Base-by-base conservation (phyloP, 2,797 vertebrate genomes). In the Propithecus perrieri region DNA sequence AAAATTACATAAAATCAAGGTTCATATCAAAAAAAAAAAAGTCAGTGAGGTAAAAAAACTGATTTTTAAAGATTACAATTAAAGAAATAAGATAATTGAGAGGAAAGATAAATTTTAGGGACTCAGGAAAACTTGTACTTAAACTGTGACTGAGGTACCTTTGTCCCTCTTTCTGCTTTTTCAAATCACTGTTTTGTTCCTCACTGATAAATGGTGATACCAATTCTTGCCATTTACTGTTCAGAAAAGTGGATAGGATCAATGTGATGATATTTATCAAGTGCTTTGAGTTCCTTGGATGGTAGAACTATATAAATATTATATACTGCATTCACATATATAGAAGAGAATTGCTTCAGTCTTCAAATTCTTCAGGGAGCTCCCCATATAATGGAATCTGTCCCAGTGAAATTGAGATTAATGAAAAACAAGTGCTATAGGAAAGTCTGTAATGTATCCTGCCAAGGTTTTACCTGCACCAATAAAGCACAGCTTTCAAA, bases 261-360 rank as follows among this genome's bases (percentile, higher is more conserved):
- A 94, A 85, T 83, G 65, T 18, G 18, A 81, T 97, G 90, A 90
- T 95, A 96, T 95, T 97, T 96, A 96, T 94, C 84, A 95, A 96
- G 85, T 91, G 48, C 59, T 95, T 43, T 92, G 95, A 81, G 38
- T 24, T 85, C 59, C 38, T 81, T 69, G 30, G 67, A 91, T 53
- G 30, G 3, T 65, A 92, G 33, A 11, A 20, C 67, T 94, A 86
- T 88, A 75, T 69, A 96, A 97, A 97, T 97, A 88, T 71, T 78
- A 96, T 83, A 92, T 85, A 85, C n/a, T 75, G 4, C 28, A 55
- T 20, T 94, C n/a, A 90, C 74, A 38, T 74, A 75, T 93, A 46
- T 92, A 85, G 43, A 89, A 53, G 20, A 88, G 55, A 92, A 90
- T 81, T 61, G 17, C 50, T 28, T 13, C 69, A 53, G 46, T 90